phyloP scores from a whole-genome alignment of 2,888 invertebrate species.

The Ormyrus rosae region DNA sequence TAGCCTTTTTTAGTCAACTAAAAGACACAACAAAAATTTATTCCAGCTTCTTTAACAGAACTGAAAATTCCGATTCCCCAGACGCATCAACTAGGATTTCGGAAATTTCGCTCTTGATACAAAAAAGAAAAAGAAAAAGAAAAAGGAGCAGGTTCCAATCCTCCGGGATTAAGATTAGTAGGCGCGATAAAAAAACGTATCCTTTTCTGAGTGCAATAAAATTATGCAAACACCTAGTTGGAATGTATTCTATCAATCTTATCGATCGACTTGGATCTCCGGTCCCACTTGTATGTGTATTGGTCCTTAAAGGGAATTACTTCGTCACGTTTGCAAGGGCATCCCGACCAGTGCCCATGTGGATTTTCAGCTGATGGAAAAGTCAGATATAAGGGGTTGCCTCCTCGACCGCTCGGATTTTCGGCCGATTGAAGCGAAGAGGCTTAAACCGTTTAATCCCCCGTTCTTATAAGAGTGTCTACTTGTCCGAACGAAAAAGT shows the following conservation, averaged over 20 bases:
- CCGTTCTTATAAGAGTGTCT: conserved; percentile 18
- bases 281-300: not conserved
- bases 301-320: conserved; percentile 2
- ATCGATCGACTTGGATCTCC: not conserved
- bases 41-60: too few relatives aligned
- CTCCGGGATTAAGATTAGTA: too few relatives aligned
- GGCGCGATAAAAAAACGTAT: not conserved
- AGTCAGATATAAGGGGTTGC: conserved; percentile 37
- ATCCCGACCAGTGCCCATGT: not conserved
- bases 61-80: too few relatives aligned
- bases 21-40: too few relatives aligned
- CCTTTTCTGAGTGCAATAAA: not conserved
- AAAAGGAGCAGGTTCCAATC: too few relatives aligned
- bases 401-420: conserved; percentile 1
- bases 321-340: conserved; percentile 9
- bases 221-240: not conserved
- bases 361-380: conserved; percentile 46
- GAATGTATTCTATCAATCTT: conserved; percentile 9
- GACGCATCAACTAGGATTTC: too few relatives aligned
- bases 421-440: not conserved
- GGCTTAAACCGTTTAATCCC: conserved; percentile 33
- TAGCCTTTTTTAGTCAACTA: too few relatives aligned
- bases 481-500: conserved; percentile 24
- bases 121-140: too few relatives aligned
- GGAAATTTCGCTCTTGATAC: too few relatives aligned